Conservation (phyloP, 2,888 invertebrate species). For the Candidula unifasciata region DNA sequence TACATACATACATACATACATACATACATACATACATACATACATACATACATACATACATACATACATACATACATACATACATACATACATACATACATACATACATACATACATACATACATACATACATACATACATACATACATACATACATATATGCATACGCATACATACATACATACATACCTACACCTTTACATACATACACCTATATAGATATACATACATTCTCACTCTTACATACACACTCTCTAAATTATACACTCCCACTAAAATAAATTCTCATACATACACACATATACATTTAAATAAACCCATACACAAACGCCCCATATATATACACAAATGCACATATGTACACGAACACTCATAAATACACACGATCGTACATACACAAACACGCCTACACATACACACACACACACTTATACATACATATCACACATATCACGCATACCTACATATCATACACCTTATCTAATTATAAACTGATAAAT, state of each 20-base stretch:
- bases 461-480: too few relatives aligned
- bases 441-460: too few relatives aligned
- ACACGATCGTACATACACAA: too few relatives aligned
- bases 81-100: conserved; percentile 26
- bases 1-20: conserved; percentile 28
- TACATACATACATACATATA: background rate
- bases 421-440: too few relatives aligned
- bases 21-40: conserved; percentile 19
- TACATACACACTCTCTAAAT: background rate
- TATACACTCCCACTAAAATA: background rate
- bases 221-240: conserved; percentile 1
- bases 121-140: conserved; percentile 28
- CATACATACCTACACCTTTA: conserved; percentile 19
- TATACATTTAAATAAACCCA: background rate
- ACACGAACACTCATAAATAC: too few relatives aligned
- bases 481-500: too few relatives aligned
- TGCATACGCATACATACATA: too few relatives aligned
- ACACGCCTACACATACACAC: too few relatives aligned
- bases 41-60: conserved; percentile 32
- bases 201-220: conserved; percentile 26
- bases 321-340: background rate
- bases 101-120: conserved; percentile 37
- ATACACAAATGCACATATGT: background rate
- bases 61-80: conserved; percentile 29
- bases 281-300: background rate